A percentile compares a stretch with the other conserved stretches of the same genome.
Evolutionary conservation across 2,888 invertebrate genomes (phyloP).

Genomic region (Maniola hyperantus): DNA sequence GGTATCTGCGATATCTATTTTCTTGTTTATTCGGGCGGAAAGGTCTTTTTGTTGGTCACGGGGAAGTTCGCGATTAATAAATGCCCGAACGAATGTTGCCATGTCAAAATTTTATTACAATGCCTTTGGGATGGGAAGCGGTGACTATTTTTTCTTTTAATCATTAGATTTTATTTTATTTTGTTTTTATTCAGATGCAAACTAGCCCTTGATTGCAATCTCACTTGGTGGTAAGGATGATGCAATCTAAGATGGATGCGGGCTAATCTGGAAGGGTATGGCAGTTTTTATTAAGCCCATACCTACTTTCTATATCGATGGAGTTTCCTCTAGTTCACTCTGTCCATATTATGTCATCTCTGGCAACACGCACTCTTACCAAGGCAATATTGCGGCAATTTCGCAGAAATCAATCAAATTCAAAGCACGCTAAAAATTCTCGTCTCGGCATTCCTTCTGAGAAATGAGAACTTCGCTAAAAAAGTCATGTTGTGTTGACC

Average conservation of each 20-base stretch:
- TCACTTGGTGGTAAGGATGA: no score
- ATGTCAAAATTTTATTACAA: conserved; percentile 29
- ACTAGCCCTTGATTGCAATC: no score
- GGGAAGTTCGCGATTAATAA: conserved; percentile 29
- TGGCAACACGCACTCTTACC: not conserved
- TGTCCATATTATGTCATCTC: no score
- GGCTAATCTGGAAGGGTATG: no score
- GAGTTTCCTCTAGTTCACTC: no score
- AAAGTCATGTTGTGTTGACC: not conserved
- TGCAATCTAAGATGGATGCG: no score
- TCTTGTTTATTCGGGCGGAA: conserved; percentile 72
- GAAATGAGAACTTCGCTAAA: conserved; percentile 1
- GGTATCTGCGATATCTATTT: conserved; percentile 65
- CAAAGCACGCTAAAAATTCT: not conserved
- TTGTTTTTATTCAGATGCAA: no score
- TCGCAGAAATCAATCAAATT: conserved; percentile 14
- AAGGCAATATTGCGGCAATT: not conserved
- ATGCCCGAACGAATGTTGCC: conserved; percentile 26
- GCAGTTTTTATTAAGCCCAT: no score
- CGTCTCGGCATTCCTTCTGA: conserved; percentile 1
- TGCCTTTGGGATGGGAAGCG: no score
- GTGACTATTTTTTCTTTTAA: not conserved
- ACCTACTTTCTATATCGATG: no score
- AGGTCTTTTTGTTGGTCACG: conserved; percentile 49
- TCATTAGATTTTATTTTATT: no score